phyloP scores from a whole-genome alignment of 2,113 vertebrate genomes.

The Athene noctua region DNA sequence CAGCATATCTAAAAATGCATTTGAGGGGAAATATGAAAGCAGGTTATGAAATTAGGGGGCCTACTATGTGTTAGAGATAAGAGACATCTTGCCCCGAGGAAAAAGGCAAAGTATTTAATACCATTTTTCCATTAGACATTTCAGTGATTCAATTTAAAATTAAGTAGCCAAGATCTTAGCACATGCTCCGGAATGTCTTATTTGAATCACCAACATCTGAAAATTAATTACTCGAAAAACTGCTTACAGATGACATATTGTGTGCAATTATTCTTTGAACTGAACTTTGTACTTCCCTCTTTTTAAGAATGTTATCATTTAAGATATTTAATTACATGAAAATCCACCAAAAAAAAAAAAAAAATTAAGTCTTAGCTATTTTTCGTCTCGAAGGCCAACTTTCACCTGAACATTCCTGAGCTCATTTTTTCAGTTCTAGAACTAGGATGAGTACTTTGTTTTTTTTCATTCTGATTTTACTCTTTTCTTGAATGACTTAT shows the following conservation, averaged over 20 bases:
- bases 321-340: background rate
- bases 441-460: background rate
- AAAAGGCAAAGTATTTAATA: background rate
- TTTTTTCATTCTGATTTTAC: background rate
- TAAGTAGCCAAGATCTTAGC: background rate
- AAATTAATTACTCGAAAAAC: constrained; percentile 23
- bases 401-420: background rate
- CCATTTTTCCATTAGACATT: constrained; percentile 9
- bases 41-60: background rate
- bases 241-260: background rate
- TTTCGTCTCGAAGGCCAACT: background rate
- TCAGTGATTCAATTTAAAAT: constrained; percentile 3
- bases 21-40: constrained; percentile 18
- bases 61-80: background rate
- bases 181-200: background rate
- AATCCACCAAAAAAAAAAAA: background rate
- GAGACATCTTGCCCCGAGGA: background rate
- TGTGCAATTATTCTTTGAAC: background rate
- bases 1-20: background rate
- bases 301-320: background rate
- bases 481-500: background rate
- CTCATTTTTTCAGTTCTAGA: background rate
- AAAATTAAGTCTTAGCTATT: background rate
- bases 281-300: background rate
- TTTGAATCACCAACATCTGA: background rate